Conservation (phyloP, 2,113 vertebrate genomes). For the Azemiops feae region DNA sequence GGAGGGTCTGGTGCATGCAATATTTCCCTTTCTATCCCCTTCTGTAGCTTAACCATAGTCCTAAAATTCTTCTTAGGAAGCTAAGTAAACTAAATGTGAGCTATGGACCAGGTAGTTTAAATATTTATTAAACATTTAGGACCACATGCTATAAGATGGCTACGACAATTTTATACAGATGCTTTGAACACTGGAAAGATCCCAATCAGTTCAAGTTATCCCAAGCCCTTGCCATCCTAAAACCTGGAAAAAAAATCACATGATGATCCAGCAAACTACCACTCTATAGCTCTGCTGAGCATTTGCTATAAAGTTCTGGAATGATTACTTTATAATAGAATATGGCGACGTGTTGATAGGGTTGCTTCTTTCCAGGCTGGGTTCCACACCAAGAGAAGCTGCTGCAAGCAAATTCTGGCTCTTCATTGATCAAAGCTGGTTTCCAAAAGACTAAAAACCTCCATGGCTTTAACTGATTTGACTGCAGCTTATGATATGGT, state of each 20-base stretch:
- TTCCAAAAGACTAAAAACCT: not conserved
- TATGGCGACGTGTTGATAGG: not conserved
- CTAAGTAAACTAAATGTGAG: not conserved
- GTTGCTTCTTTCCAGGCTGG: not conserved
- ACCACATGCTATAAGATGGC: not conserved
- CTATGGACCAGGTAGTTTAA: not conserved
- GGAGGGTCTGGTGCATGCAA: not conserved
- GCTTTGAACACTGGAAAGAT: not conserved
- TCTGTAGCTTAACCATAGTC: not conserved
- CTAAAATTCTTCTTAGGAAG: not conserved
- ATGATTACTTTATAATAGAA: not conserved
- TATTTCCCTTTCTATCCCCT: not conserved
- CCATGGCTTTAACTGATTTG: not conserved
- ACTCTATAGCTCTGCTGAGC: not conserved
- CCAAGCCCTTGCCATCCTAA: not conserved
- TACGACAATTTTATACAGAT: not conserved
- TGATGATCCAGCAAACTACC: not conserved
- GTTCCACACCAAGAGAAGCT: not conserved
- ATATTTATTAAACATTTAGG: not conserved
- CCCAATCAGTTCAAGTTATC: not conserved
- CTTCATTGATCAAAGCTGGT: not conserved
- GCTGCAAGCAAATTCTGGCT: not conserved
- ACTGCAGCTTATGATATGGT: not conserved
- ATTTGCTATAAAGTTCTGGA: not conserved
- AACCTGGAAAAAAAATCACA: not conserved